These are phyloP conservation scores for Ibidorhyncha struthersii DNA, from an alignment of 2,113 vertebrate species.

Conservation along the genomic window DNA sequence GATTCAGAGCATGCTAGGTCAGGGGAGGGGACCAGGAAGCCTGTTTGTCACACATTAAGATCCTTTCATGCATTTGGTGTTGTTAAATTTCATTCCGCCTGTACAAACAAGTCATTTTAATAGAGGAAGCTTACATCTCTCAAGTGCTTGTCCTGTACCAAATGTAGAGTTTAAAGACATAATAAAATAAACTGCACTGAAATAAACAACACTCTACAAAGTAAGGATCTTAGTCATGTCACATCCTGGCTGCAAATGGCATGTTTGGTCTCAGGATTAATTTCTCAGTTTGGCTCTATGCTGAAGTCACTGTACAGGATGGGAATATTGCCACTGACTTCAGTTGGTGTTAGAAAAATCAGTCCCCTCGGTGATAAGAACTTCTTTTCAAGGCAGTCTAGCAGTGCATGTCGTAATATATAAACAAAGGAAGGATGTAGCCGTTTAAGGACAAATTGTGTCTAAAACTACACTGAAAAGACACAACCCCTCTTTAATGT, in stretches of 20 bases:
- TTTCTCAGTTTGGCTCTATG: slow-evolving; percentile 12
- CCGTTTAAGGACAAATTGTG: neutral
- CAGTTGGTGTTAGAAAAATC: neutral
- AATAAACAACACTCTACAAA: neutral
- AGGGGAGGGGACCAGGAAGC: slow-evolving; percentile 45
- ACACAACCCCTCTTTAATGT: neutral
- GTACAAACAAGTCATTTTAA: slow-evolving; percentile 54
- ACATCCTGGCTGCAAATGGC: neutral
- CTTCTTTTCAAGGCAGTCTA: neutral
- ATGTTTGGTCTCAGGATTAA: neutral
- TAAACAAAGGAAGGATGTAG: neutral
- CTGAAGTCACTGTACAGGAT: neutral
- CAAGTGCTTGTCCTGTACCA: neutral
- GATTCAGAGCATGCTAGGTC: neutral
- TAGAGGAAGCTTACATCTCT: slow-evolving; percentile 24
- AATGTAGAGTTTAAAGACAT: neutral
- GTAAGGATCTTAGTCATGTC: neutral
- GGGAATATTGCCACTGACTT: slow-evolving; percentile 9
- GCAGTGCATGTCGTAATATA: neutral
- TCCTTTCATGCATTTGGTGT: slow-evolving; percentile 46
- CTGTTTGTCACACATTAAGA: slow-evolving; percentile 61
- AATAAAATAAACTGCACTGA: neutral
- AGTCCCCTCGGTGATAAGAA: neutral
- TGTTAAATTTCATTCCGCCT: slow-evolving; percentile 57
- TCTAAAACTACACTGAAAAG: neutral